phyloP scores from a whole-genome alignment of 2,888 invertebrate species.

The Hyles lineata region DNA sequence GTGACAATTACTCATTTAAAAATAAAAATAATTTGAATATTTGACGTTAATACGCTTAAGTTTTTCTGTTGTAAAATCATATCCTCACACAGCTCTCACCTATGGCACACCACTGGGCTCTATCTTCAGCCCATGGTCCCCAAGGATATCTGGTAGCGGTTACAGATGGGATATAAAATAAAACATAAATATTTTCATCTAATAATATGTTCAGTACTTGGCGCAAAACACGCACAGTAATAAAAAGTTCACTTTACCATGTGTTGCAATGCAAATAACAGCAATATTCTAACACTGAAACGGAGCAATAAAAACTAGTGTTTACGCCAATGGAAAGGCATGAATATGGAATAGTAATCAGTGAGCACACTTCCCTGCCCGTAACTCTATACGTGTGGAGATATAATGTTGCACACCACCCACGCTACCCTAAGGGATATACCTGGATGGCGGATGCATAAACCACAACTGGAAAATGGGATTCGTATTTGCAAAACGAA shows the following conservation, averaged over 20 bases:
- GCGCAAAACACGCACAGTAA: too few species aligned
- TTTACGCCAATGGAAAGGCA: background rate
- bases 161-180: background rate
- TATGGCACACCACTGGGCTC: too few species aligned
- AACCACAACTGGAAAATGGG: too few species aligned
- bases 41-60: too few species aligned
- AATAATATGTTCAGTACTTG: too few species aligned
- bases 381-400: constrained; percentile 39
- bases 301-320: constrained; percentile 1
- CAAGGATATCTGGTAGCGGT: too few species aligned
- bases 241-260: too few species aligned
- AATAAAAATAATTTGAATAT: too few species aligned
- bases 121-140: too few species aligned
- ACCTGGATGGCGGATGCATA: background rate
- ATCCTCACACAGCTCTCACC: too few species aligned
- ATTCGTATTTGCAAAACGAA: background rate
- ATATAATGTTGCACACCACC: constrained; percentile 39
- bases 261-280: constrained; percentile 1
- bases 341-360: constrained; percentile 33
- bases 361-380: constrained; percentile 36
- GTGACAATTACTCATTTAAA: background rate
- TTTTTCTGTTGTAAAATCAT: too few species aligned
- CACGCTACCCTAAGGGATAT: background rate
- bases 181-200: too few species aligned
- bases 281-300: constrained; percentile 8